Evolutionary conservation across 2,888 invertebrate species (phyloP), one percentile per base, ranked within the genome.

Genomic region (Xestoiulus laeticollis): DNA sequence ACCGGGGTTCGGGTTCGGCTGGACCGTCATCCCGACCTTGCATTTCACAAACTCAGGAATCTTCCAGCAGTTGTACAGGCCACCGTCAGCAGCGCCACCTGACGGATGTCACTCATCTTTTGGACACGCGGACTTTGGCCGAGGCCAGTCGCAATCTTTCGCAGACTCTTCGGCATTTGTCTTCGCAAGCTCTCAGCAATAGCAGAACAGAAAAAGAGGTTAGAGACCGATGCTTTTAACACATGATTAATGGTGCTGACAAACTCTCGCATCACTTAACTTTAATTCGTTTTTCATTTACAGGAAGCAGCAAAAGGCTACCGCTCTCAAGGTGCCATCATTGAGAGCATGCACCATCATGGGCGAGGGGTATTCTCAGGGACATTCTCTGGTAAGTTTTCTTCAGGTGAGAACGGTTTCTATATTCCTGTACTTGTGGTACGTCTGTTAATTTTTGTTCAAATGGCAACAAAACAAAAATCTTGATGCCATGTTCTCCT

Each of bases 331-430:
- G 96, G 96, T 53, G 96, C 96, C 90, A 96, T 96, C 91, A 96
- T 97, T 91, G 96, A 97, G 91, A 96, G 96, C 90, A 96, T 97
- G 97, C 95, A 96, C 92, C 97, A 98, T 92, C 96, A 98, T 91
- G 96, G 98, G 90, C 96, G 97, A 92, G 98, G 98, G 90, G 97
- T 98, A 89, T 98, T 98, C 93, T 98, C 98, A 19, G 98, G 98
- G 89, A 98, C 98, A 89, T 98, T 98, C 92, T 98, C 97, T 89
- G 92, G 92, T 92, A 89, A 87, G 88, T 44, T 26, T 68, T 44
- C 30, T 19, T 86, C 48, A 86, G 48, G 85, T 85, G 68, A 68
- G 68, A 68, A 68, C 68, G 0, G 33, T 44, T 85, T 85, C n/a
- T 85, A n/a, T 22, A 44, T 85, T 85, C 22, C n/a, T 85, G n/a